Evolutionary conservation across 2,113 vertebrate species (phyloP).

Genomic region (Nibea coibor): DNA sequence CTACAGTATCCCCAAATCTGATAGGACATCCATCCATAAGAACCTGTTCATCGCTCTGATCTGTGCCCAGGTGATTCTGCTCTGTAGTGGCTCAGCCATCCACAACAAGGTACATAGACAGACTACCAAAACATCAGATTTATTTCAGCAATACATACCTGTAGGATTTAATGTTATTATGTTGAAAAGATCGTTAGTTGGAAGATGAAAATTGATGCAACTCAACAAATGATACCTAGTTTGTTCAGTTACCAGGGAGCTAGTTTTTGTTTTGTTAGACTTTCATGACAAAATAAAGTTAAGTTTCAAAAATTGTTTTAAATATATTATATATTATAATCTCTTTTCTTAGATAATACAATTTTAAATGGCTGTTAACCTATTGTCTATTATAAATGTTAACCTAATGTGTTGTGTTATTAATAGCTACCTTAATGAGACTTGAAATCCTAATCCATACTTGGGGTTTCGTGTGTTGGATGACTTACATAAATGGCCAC

Average conservation of each 20-base stretch:
- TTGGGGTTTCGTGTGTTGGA: background rate
- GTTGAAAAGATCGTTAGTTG: background rate
- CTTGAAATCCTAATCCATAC: slow-evolving; percentile 3
- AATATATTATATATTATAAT: background rate
- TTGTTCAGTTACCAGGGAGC: background rate
- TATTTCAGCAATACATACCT: background rate
- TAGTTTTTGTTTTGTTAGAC: background rate
- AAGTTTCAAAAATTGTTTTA: background rate
- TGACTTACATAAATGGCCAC: slow-evolving; percentile 18
- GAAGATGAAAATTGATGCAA: background rate
- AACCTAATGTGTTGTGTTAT: background rate
- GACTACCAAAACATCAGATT: background rate
- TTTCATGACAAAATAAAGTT: background rate
- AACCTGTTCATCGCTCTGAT: slow-evolving; percentile 85
- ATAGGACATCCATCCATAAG: slow-evolving; percentile 86
- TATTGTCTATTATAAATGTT: background rate
- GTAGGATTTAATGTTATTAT: background rate
- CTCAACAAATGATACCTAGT: background rate
- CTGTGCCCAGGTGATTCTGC: slow-evolving; percentile 85
- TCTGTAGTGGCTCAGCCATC: slow-evolving; percentile 86
- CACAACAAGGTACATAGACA: slow-evolving; percentile 79
- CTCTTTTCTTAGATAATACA: background rate
- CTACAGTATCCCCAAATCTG: slow-evolving; percentile 85
- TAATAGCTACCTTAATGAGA: slow-evolving; percentile 11
- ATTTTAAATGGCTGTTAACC: background rate